Evolutionary conservation across 2,113 vertebrate genomes (phyloP), one percentile per base, ranked within the genome.

Genomic region (Heterochromis multidens): DNA sequence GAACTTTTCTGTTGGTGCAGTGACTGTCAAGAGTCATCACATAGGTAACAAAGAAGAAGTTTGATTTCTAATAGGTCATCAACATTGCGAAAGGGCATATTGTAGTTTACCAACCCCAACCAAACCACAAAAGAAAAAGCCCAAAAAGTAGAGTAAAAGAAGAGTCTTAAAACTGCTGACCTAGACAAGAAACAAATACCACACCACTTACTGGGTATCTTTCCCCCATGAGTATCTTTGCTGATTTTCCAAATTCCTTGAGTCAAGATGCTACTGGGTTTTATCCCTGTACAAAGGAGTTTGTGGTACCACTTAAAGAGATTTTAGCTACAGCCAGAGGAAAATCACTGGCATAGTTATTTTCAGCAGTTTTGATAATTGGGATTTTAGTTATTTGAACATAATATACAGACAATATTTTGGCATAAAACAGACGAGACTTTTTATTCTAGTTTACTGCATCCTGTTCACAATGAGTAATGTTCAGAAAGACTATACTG

Each of bases 1-100:
- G 43, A 10, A 43, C n/a, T 0, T 37, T 9, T 43, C 3, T 0
- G n/a, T 9, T 70, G 37, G 3, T 49, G 16, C 19, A 21, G 17
- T 29, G 43, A 21, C 43, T 31, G 5, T 52, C 43, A 4, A 31
- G 16, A 29, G 16, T 72, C 67, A 29, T 29, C 40, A 72, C 40
- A 29, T 43, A 72, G 2, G 65, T 29, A 49, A 25, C 16, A 49
- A 29, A 4, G 65, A 17, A 46, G 17, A 72, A 0, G 43, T 49
- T 70, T 72, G 43, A 49, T 72, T 25, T 49, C 25, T 4, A 49
- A 13, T 11, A 49, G 16, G 19, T 72, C 9, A 12, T 72, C 29
- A 49, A 29, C 40, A 72, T 13, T 29, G 67, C 16, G 6, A 72
- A 29, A 29, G 8, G 16, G 40, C 8, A 6, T 49, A 0, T 29